Evolutionary conservation across 2,113 vertebrate genomes (phyloP), one percentile per base, ranked within the genome.

Genomic region (Forbesichthys agassizii): DNA sequence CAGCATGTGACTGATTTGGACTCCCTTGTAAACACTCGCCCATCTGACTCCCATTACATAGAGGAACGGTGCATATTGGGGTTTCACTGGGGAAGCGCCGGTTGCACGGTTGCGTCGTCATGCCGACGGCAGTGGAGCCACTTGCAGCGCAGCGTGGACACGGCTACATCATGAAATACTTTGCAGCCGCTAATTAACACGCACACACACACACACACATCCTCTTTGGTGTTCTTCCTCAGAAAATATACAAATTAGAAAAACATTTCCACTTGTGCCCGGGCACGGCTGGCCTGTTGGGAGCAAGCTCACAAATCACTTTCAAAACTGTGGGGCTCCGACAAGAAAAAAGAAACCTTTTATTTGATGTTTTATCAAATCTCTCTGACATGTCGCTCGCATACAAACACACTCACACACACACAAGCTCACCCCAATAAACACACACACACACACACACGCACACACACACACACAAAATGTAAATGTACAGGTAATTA

Each of bases 11-110:
- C 84, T 88, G 90, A 85, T 86, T 90, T 58, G 56, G 33, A 82
- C 78, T 52, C 77, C 91, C 89, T 85, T 92, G 92, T 96, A 96
- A 96, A 96, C 94, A 96, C 64, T 11, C n/a, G 67, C 86, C 71
- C 95, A 96, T 94, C 94, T 98, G 95, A 95, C 89, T 93, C 90
- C 93, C 93, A 95, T 98, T 97, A 98, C 89, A 93, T 92, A 91
- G 92, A 93, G 92, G 92, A 93, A 94, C 94, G 91, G 94, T 95
- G 95, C 93, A 94, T 95, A 95, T 93, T 92, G 72, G 16, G 20
- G 53, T 64, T 82, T 64, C 87, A 84, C 81, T 81, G 36, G 53
- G 16, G 64, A 53, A 12, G 57, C 48, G 1, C 61, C 1, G 42
- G 67, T 69, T 53, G 20, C 69, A 56, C 18, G 12, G 3, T 8